These are phyloP conservation scores for Ibidorhyncha struthersii DNA, from an alignment of 2,113 vertebrate species.

Conservation along the genomic window DNA sequence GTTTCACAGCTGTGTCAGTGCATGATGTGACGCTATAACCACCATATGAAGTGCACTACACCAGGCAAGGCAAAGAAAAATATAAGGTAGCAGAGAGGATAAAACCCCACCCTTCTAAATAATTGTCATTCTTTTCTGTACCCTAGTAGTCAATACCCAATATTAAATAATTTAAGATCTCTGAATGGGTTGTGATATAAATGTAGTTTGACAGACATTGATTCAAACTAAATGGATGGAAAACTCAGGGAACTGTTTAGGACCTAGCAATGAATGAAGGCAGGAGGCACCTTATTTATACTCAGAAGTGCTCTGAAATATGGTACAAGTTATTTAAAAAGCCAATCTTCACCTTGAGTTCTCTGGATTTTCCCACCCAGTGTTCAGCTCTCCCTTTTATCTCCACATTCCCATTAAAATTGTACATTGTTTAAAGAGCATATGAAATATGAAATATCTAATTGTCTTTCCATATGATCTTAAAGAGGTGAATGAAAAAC, in stretches of 20 bases:
- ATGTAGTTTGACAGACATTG: background rate
- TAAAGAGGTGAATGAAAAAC: background rate
- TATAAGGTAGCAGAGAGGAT: background rate
- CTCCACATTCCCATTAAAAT: background rate
- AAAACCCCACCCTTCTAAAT: background rate
- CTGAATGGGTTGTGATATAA: background rate
- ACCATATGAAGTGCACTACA: background rate
- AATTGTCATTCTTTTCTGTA: background rate
- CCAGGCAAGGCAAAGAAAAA: background rate
- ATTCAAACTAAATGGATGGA: background rate
- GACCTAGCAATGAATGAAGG: background rate
- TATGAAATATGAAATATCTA: background rate
- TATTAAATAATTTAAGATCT: background rate
- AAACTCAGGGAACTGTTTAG: background rate
- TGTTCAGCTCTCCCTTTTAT: background rate
- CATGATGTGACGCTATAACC: background rate
- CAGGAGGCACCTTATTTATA: background rate
- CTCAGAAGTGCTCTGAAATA: background rate
- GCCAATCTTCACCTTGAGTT: background rate
- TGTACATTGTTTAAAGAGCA: background rate
- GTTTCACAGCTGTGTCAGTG: background rate
- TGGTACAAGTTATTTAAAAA: background rate
- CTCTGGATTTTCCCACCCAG: background rate
- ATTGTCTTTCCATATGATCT: background rate
- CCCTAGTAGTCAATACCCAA: background rate